Evolutionary conservation across 2,797 vertebrate genomes (phyloP).

Genomic region (Sternotherus odoratus): DNA sequence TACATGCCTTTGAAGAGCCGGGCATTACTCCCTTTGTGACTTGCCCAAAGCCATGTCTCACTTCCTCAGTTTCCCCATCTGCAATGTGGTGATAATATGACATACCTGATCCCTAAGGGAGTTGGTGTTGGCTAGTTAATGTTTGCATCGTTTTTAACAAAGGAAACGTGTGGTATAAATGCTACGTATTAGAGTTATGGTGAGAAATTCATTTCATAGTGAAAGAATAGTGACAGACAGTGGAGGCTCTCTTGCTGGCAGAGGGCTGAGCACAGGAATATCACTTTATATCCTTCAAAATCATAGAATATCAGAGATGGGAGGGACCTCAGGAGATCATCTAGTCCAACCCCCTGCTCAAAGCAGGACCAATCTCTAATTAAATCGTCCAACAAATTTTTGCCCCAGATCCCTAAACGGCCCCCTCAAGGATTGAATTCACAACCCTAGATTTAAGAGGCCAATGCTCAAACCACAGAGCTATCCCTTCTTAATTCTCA

Average conservation of each 20-base stretch:
- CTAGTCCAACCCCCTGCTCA: too few species aligned
- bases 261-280: not conserved
- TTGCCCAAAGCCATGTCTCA: not conserved
- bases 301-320: not conserved
- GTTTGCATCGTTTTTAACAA: not conserved
- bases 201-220: not conserved
- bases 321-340: too few species aligned
- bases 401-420: too few species aligned
- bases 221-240: not conserved
- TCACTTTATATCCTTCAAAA: not conserved
- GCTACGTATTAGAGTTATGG: not conserved
- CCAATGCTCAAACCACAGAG: too few species aligned
- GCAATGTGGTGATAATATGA: accelerated
- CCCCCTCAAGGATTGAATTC: too few species aligned
- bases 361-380: too few species aligned
- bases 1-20: not conserved
- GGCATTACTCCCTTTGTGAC: not conserved
- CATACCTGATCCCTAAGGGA: not conserved
- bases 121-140: not conserved
- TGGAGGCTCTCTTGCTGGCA: not conserved
- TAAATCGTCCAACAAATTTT: too few species aligned
- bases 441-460: too few species aligned
- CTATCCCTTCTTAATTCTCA: not conserved
- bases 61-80: not conserved
- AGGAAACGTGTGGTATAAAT: accelerated